These are phyloP conservation scores for Tholera decimalis DNA, from an alignment of 2,888 invertebrate species.

Conservation along the genomic window DNA sequence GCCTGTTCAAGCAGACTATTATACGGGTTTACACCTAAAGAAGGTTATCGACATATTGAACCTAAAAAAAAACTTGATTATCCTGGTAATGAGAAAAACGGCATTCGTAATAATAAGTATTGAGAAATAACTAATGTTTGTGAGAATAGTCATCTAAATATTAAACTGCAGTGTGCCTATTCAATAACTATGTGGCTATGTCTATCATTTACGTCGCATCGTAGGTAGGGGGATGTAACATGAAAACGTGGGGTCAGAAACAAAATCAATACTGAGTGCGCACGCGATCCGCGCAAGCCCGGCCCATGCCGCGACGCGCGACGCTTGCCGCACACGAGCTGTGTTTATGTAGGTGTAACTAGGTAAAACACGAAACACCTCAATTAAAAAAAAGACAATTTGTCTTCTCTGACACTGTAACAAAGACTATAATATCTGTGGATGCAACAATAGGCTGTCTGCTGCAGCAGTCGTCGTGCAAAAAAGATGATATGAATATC, in stretches of 20 bases:
- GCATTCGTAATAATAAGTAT: background rate
- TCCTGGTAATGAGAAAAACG: background rate
- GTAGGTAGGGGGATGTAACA: constrained; percentile 69
- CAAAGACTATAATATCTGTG: too few relatives aligned
- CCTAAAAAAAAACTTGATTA: background rate
- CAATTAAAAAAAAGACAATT: constrained; percentile 13
- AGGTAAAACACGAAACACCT: background rate
- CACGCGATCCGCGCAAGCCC: constrained; percentile 83
- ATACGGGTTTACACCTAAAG: background rate
- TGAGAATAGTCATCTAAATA: constrained; percentile 10
- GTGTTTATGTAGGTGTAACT: too few relatives aligned
- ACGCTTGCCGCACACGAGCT: too few relatives aligned
- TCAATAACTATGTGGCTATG: constrained; percentile 25
- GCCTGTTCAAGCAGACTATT: background rate
- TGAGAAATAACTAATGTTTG: background rate
- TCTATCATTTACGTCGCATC: constrained; percentile 52
- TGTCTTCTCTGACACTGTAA: background rate
- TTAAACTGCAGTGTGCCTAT: constrained; percentile 34
- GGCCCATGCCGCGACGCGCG: constrained; percentile 45
- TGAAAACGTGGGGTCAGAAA: constrained; percentile 68
- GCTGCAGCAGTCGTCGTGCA: background rate
- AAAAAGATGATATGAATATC: background rate
- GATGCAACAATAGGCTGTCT: background rate
- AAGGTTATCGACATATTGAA: background rate
- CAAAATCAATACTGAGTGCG: constrained; percentile 85